Evolutionary conservation across 2,113 vertebrate species (phyloP), one percentile per base, ranked within the genome.

Genomic region (Nyctereutes procyonoides): DNA sequence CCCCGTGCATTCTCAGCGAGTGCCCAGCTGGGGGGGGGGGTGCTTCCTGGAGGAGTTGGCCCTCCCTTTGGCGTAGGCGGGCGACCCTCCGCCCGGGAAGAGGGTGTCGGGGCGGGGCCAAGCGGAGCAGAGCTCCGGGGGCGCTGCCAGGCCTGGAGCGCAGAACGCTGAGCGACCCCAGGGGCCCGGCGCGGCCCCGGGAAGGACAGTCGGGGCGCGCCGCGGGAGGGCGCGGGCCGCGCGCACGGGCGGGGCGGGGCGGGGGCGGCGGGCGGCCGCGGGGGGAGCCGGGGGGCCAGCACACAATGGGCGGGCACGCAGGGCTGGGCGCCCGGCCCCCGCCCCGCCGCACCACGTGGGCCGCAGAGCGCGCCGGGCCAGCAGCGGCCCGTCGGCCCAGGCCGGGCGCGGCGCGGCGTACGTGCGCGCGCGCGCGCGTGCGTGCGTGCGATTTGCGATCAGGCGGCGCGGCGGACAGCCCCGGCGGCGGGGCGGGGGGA

Each of bases 401-500:
- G 87, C 88, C 60, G 90, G 90, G 95, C 89, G 93, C 93, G 80
- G 93, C 96, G 92, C 96, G 88, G 85, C 94, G 84, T 56, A 79
- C 95, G 91, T 95, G 93, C 88, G 90, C 71, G 65, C 65, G 55
- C 74, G 74, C 48, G 95, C 82, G 95, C 71, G 95, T 96, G 84
- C 98, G 96, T 93, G 88, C 92, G 22, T 77, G 67, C 76, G 53
- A 84, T 96, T 93, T 97, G 83, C 81, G 96, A 94, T 95, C 99
- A 99, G 99, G 99, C 99, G 98, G 79, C 10, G 62, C 69, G 22
- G 60, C 43, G 98, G 99, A 83, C 99, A 99, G 98, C 99, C 99
- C 96, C 69, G 87, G 96, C 81, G 69, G 90, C 97, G 73, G 97
- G 98, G 74, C 95, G 97, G 0, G 98, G 98, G 98, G 98, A 98